A percentile compares a stretch with the other conserved stretches of the same genome.
These are phyloP conservation scores for Marasmarcha lunaedactyla DNA, from an alignment of 2,888 invertebrate species.

Conservation along the genomic window DNA sequence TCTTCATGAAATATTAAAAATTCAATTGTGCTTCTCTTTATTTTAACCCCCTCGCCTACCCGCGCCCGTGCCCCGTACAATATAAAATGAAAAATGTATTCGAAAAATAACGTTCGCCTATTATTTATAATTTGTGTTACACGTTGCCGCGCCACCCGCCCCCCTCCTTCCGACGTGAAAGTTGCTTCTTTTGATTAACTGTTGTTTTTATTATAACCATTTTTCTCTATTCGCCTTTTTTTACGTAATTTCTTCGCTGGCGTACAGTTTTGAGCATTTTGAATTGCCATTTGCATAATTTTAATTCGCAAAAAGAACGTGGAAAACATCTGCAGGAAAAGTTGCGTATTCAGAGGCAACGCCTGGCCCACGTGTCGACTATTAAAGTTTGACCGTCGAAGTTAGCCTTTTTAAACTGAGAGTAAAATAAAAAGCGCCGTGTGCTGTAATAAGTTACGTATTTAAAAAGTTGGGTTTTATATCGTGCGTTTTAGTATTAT, in stretches of 20 bases:
- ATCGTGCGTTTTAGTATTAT: not conserved
- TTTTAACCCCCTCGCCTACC: slow-evolving; percentile 60
- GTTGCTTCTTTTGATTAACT: slow-evolving; percentile 3
- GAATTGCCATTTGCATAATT: slow-evolving; percentile 1
- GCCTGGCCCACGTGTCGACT: slow-evolving; percentile 33
- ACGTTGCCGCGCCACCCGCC: slow-evolving; percentile 23
- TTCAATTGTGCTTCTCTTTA: slow-evolving; percentile 71
- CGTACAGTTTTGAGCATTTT: slow-evolving; percentile 1
- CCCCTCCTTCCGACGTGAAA: slow-evolving; percentile 1
- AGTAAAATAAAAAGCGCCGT: slow-evolving; percentile 15
- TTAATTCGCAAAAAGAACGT: slow-evolving; percentile 9
- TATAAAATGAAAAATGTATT: slow-evolving; percentile 69
- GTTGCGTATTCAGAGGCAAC: slow-evolving; percentile 24
- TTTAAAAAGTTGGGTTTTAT: slow-evolving; percentile 5
- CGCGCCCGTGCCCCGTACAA: slow-evolving; percentile 48
- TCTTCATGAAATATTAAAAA: slow-evolving; percentile 72
- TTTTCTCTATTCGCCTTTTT: slow-evolving; percentile 1
- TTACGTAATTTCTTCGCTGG: not conserved
- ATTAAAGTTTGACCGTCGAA: slow-evolving; percentile 35
- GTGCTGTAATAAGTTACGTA: not conserved
- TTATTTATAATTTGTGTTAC: slow-evolving; percentile 65
- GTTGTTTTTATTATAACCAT: slow-evolving; percentile 1
- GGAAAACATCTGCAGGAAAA: slow-evolving; percentile 25
- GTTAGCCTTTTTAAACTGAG: slow-evolving; percentile 29
- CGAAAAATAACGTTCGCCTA: slow-evolving; percentile 63